phyloP scores from a whole-genome alignment of 2,797 vertebrate species.

The Pterois miles region DNA sequence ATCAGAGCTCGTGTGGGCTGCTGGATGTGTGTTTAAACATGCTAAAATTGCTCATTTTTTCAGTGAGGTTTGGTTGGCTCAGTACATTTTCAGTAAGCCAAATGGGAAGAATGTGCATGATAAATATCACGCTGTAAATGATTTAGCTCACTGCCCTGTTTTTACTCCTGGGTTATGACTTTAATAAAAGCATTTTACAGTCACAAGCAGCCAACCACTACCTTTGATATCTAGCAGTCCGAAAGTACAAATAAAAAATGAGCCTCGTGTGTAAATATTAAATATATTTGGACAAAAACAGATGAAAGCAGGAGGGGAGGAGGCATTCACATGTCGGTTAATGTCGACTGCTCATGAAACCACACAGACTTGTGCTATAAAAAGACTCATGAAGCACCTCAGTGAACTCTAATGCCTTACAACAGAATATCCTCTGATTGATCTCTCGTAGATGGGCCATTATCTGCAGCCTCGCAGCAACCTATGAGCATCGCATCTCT shows the following conservation, averaged over 20 bases:
- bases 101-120: neutral
- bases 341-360: slow-evolving; percentile 37
- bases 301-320: neutral
- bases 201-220: no score
- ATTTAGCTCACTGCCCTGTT: neutral
- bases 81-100: neutral
- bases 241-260: neutral
- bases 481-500: slow-evolving; percentile 67
- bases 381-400: slow-evolving; percentile 51
- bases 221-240: neutral
- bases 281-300: neutral
- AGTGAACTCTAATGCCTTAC: slow-evolving; percentile 44
- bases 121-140: neutral
- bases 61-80: neutral
- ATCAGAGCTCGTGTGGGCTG: slow-evolving; percentile 20
- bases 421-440: slow-evolving; percentile 66
- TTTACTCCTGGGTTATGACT: neutral
- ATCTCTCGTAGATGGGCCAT: slow-evolving; percentile 70
- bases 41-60: neutral
- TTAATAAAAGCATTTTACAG: neutral
- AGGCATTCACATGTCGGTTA: slow-evolving; percentile 19
- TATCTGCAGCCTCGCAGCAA: slow-evolving; percentile 64
- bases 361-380: slow-evolving; percentile 52
- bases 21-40: neutral
- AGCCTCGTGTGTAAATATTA: neutral